A percentile compares a stretch with the other conserved stretches of the same genome.
These are phyloP conservation scores for Helogale parvula DNA, from an alignment of 2,113 vertebrate species.

Conservation along the genomic window DNA sequence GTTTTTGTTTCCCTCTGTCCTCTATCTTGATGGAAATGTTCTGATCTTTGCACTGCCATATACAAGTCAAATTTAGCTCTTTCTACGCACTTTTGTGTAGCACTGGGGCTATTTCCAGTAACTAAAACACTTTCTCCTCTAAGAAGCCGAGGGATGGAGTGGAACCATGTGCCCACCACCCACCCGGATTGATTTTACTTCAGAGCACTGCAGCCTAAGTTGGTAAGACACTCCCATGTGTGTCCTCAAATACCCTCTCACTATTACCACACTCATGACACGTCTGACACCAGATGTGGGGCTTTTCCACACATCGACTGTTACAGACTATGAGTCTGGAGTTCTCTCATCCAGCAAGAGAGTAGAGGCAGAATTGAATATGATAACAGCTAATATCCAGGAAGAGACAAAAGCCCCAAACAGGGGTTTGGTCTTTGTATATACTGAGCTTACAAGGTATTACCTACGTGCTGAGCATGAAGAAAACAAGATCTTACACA, in stretches of 20 bases:
- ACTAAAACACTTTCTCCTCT: conserved; percentile 17
- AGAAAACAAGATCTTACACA: no score
- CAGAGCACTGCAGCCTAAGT: background rate
- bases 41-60: background rate
- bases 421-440: no score
- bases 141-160: background rate
- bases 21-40: background rate
- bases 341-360: no score
- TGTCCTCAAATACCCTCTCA: background rate
- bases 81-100: background rate
- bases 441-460: no score
- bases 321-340: no score
- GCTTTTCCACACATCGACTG: background rate
- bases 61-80: background rate
- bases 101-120: background rate
- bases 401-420: no score
- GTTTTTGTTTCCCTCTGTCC: background rate
- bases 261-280: background rate
- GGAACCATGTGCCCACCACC: background rate
- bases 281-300: background rate
- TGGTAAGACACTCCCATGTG: background rate
- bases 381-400: no score
- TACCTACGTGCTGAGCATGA: no score
- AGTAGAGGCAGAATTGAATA: no score
- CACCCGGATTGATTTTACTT: background rate